Percentiles rank a stretch among this genome's conserved stretches.
Evolutionary conservation across 2,113 vertebrate species (phyloP).

Genomic region (Coptodon rendalli): DNA sequence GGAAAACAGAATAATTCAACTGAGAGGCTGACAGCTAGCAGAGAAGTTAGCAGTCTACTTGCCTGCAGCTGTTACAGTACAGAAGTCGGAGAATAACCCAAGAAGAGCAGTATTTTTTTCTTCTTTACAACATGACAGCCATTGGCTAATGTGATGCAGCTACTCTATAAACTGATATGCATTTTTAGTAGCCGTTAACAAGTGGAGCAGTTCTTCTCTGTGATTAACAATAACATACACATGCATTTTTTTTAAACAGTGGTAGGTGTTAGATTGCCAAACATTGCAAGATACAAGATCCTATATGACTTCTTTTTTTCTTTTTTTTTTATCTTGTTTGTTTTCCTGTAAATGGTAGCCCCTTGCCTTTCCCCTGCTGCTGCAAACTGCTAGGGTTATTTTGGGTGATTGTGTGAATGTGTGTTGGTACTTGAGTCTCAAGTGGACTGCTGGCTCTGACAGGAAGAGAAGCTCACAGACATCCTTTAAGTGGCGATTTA

Average conservation of each 20-base stretch:
- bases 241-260: neutral
- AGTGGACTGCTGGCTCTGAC: slow-evolving; percentile 53
- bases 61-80: slow-evolving; percentile 40
- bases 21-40: slow-evolving; percentile 37
- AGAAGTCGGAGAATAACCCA: slow-evolving; percentile 26
- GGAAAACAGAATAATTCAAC: slow-evolving; percentile 31
- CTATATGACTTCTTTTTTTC: neutral
- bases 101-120: neutral
- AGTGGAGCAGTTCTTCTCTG: neutral
- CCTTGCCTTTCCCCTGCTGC: slow-evolving; percentile 2
- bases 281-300: neutral
- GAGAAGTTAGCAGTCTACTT: slow-evolving; percentile 19
- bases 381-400: slow-evolving; percentile 40
- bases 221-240: neutral
- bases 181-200: slow-evolving; percentile 36
- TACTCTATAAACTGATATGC: slow-evolving; percentile 29
- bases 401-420: slow-evolving; percentile 48
- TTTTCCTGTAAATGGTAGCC: neutral
- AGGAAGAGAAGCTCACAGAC: slow-evolving; percentile 50
- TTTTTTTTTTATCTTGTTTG: neutral
- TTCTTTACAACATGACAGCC: slow-evolving; percentile 9
- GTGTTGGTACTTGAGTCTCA: slow-evolving; percentile 57
- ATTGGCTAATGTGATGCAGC: slow-evolving; percentile 36
- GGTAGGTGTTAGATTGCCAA: neutral
- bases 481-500: slow-evolving; percentile 55